A percentile compares a stretch with the other conserved stretches of the same genome.
These are phyloP conservation scores for Bombus confusus DNA, from an alignment of 1,140 invertebrate species.

Conservation along the genomic window DNA sequence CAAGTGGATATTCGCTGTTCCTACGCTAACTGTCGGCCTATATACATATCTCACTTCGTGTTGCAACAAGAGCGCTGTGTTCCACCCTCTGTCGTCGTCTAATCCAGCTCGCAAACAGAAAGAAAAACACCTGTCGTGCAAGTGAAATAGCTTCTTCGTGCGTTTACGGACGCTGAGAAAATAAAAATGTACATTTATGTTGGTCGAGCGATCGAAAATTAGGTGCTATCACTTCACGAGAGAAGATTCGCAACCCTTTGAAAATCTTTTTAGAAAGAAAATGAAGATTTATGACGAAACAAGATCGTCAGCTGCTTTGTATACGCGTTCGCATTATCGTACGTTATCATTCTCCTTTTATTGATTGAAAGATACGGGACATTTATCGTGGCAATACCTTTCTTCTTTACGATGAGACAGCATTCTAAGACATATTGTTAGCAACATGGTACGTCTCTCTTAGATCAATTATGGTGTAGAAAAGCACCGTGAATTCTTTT, in stretches of 20 bases:
- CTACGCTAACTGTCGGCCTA: slow-evolving; percentile 74
- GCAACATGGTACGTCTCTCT: background rate
- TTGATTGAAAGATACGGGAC: background rate
- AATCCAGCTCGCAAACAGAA: slow-evolving; percentile 10
- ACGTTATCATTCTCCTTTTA: background rate
- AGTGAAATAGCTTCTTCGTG: background rate
- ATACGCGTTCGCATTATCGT: slow-evolving; percentile 1
- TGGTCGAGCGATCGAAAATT: background rate
- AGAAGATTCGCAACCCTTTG: background rate
- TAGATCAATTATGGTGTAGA: background rate
- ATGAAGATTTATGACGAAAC: background rate
- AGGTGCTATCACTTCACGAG: too few species aligned
- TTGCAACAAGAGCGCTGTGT: slow-evolving; percentile 29
- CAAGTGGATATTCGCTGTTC: slow-evolving; percentile 73
- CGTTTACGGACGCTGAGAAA: background rate
- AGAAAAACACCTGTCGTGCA: background rate
- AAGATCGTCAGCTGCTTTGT: background rate
- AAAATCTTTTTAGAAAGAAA: background rate
- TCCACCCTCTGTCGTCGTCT: background rate
- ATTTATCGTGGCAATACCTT: background rate
- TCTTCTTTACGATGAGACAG: background rate
- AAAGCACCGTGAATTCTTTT: too few species aligned
- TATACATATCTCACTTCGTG: slow-evolving; percentile 71
- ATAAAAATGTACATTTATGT: background rate
- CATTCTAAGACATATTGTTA: background rate